Evolutionary conservation across 2,113 vertebrate genomes (phyloP), one percentile per base, ranked within the genome.

Genomic region (Bujurquina vittata): DNA sequence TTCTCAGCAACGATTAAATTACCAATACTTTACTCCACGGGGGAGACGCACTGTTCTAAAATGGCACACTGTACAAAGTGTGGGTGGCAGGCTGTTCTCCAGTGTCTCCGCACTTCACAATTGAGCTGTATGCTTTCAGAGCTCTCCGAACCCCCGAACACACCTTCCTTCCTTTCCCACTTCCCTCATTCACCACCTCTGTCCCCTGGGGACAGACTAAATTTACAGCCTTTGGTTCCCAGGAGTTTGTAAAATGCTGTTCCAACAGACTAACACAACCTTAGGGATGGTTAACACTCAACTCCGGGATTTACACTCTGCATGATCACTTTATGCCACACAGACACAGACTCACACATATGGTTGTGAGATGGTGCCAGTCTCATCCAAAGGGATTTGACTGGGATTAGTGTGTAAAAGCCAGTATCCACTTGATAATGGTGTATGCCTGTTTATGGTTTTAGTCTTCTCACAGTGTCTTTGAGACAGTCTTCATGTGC

Each of bases 231-330:
- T 81, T 84, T 82, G 55, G 59, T 87, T 89, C 87, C 84, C 75
- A 57, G 31, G 84, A 80, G 91, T 89, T 85, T 85, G 80, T 35
- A 75, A 82, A 87, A 88, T 29, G 57, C 75, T 83, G 62, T 86
- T 91, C 61, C 79, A 84, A 90, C 80, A 85, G 85, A 87, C 85
- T 83, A 91, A 88, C 85, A 87, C 73, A 85, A 92, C 87, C 67
- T 81, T 58, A 4, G 92, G 87, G 89, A 92, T 80, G 80, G 87
- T 90, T 89, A 86, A 89, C 80, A 81, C 76, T 81, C 87, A 72
- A 81, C 72, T 84, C 43, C 37, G 75, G 89, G 92, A 94, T 88
- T 91, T 84, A 88, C 85, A 90, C 80, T 77, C 72, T 86, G 82
- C 80, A 87, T 78, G 87, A 91, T 88, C 86, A 81, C 76, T 75